Base-by-base conservation (phyloP, 2,888 invertebrate genomes). In the Drosophila colorata region DNA sequence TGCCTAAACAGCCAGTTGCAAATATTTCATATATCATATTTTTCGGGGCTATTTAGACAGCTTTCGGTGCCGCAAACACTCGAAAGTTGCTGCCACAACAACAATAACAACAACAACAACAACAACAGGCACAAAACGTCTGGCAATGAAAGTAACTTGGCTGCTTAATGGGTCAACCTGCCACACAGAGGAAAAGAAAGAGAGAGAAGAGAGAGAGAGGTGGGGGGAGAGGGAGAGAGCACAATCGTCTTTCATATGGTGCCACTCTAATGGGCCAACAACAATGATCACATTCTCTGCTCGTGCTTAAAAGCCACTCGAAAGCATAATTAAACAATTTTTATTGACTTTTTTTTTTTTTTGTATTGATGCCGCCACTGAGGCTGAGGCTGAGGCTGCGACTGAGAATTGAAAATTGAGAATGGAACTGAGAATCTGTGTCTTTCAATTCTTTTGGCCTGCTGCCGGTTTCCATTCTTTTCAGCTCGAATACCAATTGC, bases 311-410 rank as follows among this genome's bases (percentile, higher is more conserved):
- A 78, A 80, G 80, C 85, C 80, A 67, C 81, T 82, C 78, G 81
- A 87, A 82, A 82, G 82, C 79, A 82, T 82, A 82, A 82, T 87
- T 82, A 87, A 82, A 82, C 87, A 87, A 85, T 85, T 83, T 85
- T 87, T 83, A 85, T 83, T 83, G 83, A 87, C 82, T 85, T 11
- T 81, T 52, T 59, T 44, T 52, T 13, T 41, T 69, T 74, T 83
- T 20, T 20, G 49, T 81, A 82, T 82, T 76, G 85, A 85, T 82
- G 87, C 85, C 82, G 85, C 61, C 71, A 65, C 43, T 59, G 65
- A 43, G 72, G 59, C 72, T 65, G 49, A 49, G 16, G 9, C 33
- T 28, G 28, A 8, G 9, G 28, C 28, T 28, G 28, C 31, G 49
- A 11, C 28, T 43, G 53, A 35, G 40, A 1, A 73, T 46, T 31